Conservation (phyloP, 2,113 vertebrate genomes). For the Asarcornis scutulata region DNA sequence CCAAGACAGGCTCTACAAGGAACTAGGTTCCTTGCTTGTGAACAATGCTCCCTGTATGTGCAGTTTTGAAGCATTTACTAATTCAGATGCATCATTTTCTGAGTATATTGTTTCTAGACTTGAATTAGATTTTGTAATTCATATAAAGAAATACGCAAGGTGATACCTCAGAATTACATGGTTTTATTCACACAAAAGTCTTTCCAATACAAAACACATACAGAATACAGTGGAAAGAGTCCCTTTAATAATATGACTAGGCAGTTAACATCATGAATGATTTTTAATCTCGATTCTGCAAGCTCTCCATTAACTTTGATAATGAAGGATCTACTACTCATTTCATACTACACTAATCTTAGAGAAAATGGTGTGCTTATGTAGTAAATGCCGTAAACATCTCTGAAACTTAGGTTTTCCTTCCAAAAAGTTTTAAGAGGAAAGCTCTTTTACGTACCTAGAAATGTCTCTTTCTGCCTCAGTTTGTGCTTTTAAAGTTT, state of each 20-base stretch:
- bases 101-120: background rate
- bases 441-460: background rate
- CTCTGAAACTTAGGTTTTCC: background rate
- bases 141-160: background rate
- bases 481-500: background rate
- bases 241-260: background rate
- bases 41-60: background rate
- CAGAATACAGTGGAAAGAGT: background rate
- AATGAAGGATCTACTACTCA: background rate
- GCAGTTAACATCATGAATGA: background rate
- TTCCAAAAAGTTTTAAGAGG: background rate
- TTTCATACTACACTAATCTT: background rate
- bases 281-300: background rate
- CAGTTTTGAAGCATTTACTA: background rate
- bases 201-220: background rate
- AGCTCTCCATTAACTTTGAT: background rate
- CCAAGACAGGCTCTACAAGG: background rate
- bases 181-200: background rate
- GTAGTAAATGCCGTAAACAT: background rate
- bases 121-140: background rate
- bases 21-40: fast-evolving
- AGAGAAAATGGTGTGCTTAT: background rate
- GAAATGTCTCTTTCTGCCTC: background rate
- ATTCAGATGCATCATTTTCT: background rate
- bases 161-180: background rate